These are phyloP conservation scores for Mellivora capensis DNA, from an alignment of 2,113 vertebrate genomes.

Conservation along the genomic window DNA sequence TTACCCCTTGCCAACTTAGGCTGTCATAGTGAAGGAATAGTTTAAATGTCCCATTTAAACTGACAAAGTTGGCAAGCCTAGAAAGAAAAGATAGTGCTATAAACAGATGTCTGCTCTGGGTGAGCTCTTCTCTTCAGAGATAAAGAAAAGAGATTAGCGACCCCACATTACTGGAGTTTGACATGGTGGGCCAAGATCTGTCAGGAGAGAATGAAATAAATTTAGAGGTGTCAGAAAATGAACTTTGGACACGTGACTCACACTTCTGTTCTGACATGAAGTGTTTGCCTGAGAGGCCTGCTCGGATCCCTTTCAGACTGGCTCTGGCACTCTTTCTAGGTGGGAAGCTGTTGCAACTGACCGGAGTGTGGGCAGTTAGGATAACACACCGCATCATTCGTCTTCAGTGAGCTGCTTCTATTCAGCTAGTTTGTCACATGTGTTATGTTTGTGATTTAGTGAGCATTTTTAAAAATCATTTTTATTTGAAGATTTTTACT, in stretches of 20 bases:
- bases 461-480: not conserved
- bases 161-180: not conserved
- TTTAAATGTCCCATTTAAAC: constrained; percentile 31
- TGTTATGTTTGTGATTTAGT: not conserved
- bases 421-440: not conserved
- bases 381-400: not conserved
- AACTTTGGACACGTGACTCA: not conserved
- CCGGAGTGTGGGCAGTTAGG: not conserved
- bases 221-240: not conserved
- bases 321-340: not conserved
- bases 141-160: not conserved
- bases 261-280: not conserved
- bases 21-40: constrained; percentile 20
- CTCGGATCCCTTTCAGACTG: not conserved
- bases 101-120: constrained; percentile 19
- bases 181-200: not conserved
- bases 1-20: constrained; percentile 5
- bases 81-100: constrained; percentile 12
- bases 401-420: not conserved
- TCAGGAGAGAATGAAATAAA: not conserved
- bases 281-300: not conserved
- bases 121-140: constrained; percentile 17
- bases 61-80: constrained; percentile 28
- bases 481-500: too few species aligned
- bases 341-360: not conserved